Evolutionary conservation across 2,113 vertebrate species (phyloP).

Genomic region (Ibidorhyncha struthersii): DNA sequence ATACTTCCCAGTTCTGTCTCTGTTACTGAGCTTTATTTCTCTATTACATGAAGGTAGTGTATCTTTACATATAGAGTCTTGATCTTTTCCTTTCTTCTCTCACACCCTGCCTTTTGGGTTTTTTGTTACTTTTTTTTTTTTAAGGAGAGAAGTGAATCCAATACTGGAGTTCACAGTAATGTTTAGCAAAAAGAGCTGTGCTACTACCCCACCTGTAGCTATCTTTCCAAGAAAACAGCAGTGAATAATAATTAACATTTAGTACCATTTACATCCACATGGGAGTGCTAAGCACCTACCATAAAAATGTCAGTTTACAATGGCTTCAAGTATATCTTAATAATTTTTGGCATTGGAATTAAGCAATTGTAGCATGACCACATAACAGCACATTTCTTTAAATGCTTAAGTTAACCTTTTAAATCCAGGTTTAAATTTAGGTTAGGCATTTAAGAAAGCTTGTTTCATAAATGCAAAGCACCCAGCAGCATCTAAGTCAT

Average conservation of each 20-base stretch:
- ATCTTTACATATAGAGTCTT: background rate
- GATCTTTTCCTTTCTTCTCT: background rate
- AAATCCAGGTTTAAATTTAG: background rate
- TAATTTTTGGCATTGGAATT: background rate
- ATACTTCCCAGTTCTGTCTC: background rate
- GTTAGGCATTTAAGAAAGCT: background rate
- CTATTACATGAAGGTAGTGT: background rate
- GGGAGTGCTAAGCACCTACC: slow-evolving; percentile 1
- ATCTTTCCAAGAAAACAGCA: background rate
- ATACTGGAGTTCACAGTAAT: background rate
- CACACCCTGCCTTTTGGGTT: fast-evolving
- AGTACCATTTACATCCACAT: background rate
- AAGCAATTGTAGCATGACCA: background rate
- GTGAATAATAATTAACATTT: background rate
- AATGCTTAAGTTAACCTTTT: background rate
- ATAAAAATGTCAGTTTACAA: background rate
- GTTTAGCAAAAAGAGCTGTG: no score
- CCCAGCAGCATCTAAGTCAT: background rate
- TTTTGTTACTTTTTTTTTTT: background rate
- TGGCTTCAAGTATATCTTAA: background rate
- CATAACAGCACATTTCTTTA: background rate
- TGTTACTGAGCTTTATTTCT: background rate
- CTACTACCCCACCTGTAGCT: background rate
- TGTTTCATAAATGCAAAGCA: background rate
- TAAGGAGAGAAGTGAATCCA: background rate